Evolutionary conservation across 2,113 vertebrate species (phyloP), one percentile per base, ranked within the genome.

Genomic region (Cygnus buccinator): DNA sequence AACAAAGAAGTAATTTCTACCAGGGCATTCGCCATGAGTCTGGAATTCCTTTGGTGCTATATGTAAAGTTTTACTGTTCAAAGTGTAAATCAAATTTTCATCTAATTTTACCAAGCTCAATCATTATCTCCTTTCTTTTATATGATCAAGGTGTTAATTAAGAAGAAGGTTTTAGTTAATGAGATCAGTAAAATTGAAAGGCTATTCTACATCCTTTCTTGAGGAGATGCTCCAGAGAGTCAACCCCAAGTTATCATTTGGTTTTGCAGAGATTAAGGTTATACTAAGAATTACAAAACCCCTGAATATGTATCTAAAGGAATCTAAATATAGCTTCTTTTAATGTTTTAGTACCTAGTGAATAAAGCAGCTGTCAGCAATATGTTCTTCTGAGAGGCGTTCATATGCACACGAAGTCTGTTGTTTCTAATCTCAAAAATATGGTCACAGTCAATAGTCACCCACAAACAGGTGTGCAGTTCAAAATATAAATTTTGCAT

Each of bases 311-410:
- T 78, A 70, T 87, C 90, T 96, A 84, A 94, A 95, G 71, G n/a
- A 83, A 92, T 82, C 91, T 89, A 97, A 95, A 95, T 93, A 96
- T 75, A 93, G 17, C 52, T 86, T 73, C 71, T 96, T 96, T 87
- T 55, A 86, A 91, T 85, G 72, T 85, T 93, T 93, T 75, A 84
- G 54, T 71, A 91, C 61, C 22, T 86, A 80, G 68, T 2, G 12
- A 96, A 89, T 84, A 84, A 82, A 95, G 93, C 96, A 97, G 87
- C 96, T 97, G 95, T 79, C 92, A 85, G 87, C 85, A 97, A 77
- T 83, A 74, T 97, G 91, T 91, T 92, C 79, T 94, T 93, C 83
- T 90, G 82, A 96, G 93, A 95, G 89, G 28, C 55, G 5, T 85
- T 96, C 54, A 35, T 10, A 22, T 19, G 66, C 92, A 57, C 54